Evolutionary conservation across 2,113 vertebrate genomes (phyloP), one percentile per base, ranked within the genome.

Genomic region (Myiagra hebetior): DNA sequence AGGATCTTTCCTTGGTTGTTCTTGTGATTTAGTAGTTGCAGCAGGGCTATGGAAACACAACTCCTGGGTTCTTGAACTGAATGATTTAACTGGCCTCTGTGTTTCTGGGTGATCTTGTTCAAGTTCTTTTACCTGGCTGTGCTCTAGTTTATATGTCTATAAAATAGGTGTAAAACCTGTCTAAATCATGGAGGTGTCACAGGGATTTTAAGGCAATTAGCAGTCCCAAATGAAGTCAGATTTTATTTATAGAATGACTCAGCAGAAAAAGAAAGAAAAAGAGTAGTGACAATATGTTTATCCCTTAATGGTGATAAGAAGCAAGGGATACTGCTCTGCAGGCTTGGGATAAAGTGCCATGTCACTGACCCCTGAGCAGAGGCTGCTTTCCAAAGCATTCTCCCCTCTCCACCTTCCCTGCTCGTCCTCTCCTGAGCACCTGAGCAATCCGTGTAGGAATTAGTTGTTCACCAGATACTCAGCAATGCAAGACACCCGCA

Each of bases 41-140:
- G 93, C 72, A 88, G 81, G 85, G 82, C 87, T 95, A 24, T 42
- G 70, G 91, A 96, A 89, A 91, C 63, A 85, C 46, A 91, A n/a
- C 59, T 85, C 55, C 62, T 57, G 50, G 23, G 41, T 79, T 83
- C 78, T 74, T 56, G 70, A 87, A 41, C 7, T 82, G 75, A 91
- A 67, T 70, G 76, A 92, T 74, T 93, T 52, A 83, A 81, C 55
- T 55, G 50, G 57, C 15, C 23, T 53, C 31, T 91, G 31, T 62
- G 78, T 88, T 84, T 76, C 67, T 7, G 24, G 16, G 63, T 73
- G 87, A 95, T 85, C 57, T 37, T 41, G 21, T 55, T 65, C 33
- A 63, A 68, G 62, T 60, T 41, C 39, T 72, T 87, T 83, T 74
- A 91, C 78, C 81, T 93, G 69, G 14, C n/a, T 73, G 14, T 73